Evolutionary conservation across 2,113 vertebrate genomes (phyloP), one percentile per base, ranked within the genome.

Genomic region (Atractosteus spatula): DNA sequence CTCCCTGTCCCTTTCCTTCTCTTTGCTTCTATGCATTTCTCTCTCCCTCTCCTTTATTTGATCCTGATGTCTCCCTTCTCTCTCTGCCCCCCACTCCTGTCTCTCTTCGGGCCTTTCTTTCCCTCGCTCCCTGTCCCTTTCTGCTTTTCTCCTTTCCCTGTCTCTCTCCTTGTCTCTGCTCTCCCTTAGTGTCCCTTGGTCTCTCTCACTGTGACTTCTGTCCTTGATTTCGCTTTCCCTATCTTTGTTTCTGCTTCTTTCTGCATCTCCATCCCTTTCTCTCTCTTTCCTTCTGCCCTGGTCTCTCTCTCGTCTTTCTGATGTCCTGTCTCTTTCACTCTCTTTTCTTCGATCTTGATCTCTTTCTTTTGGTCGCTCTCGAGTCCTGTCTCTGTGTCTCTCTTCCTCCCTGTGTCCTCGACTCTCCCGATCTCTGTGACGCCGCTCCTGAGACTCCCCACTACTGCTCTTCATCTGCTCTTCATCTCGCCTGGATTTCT

Each of bases 71-170:
- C 71, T 0, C 62, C 78, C 74, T 71, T 62, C 7, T 47, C 41
- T 77, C 78, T 57, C 3, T 70, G 77, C 85, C 87, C 86, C 87
- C 89, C 89, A 71, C 82, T 83, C 51, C 85, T 10, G 5, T 51
- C 47, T 10, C 47, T 81, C 88, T 3, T n/a, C 3, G 70, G 61
- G 8, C 45, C 41, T 77, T 78, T 56, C 3, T 71, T 78, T 86
- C 87, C 87, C 87, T 89, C 89, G 71, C 82, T 83, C 45, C 84
- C 72, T 88, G 90, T 68, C 86, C 83, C 80, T 87, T 74, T 89
- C 88, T 83, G 17, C 2, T 77, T 0, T 82, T 80, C 4, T 85
- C 3, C 77, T 42, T 72, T 76, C 63, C 55, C 63, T 63, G 17
- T 71, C 77, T 17, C 13, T 61, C n/a, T 71, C 55, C 51, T n/a